A percentile compares a stretch with the other conserved stretches of the same genome.
These are phyloP conservation scores for Pachycephus smyrnensis DNA, from an alignment of 2,888 invertebrate genomes.

Conservation along the genomic window DNA sequence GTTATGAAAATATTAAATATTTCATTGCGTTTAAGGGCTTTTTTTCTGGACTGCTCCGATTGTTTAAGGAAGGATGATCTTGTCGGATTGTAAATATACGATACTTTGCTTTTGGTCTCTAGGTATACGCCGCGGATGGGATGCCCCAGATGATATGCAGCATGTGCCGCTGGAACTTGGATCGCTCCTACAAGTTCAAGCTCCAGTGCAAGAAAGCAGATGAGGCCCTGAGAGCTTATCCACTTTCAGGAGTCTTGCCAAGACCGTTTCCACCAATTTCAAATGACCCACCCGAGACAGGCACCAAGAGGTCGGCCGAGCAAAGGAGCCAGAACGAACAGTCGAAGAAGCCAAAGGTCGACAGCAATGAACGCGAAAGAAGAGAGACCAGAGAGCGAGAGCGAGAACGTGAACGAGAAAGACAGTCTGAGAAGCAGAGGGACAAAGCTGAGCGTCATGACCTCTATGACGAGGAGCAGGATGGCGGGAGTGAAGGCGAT, in stretches of 20 bases:
- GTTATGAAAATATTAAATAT: neutral
- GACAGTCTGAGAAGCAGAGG: slow-evolving; percentile 46
- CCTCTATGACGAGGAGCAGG: slow-evolving; percentile 60
- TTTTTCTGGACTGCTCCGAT: too few species aligned
- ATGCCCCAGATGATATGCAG: slow-evolving; percentile 81
- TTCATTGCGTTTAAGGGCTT: too few species aligned
- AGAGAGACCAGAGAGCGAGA: slow-evolving; percentile 42
- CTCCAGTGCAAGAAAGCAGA: slow-evolving; percentile 82
- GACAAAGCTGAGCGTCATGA: slow-evolving; percentile 51
- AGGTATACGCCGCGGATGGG: slow-evolving; percentile 71
- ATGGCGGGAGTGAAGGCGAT: slow-evolving; percentile 52
- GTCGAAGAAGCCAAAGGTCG: slow-evolving; percentile 55
- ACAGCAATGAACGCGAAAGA: slow-evolving; percentile 53
- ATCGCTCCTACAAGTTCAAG: slow-evolving; percentile 80
- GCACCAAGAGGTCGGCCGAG: slow-evolving; percentile 52
- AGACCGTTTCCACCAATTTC: slow-evolving; percentile 69
- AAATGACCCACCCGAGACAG: slow-evolving; percentile 51
- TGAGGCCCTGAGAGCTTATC: slow-evolving; percentile 76
- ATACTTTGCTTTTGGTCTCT: slow-evolving; percentile 18
- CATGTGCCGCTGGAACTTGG: slow-evolving; percentile 76
- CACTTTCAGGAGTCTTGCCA: slow-evolving; percentile 74
- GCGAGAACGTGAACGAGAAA: slow-evolving; percentile 36
- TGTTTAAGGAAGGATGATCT: neutral
- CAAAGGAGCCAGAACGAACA: slow-evolving; percentile 42
- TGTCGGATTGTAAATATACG: neutral